phyloP scores from a whole-genome alignment of 2,113 vertebrate species.

The Engystomops pustulosus region DNA sequence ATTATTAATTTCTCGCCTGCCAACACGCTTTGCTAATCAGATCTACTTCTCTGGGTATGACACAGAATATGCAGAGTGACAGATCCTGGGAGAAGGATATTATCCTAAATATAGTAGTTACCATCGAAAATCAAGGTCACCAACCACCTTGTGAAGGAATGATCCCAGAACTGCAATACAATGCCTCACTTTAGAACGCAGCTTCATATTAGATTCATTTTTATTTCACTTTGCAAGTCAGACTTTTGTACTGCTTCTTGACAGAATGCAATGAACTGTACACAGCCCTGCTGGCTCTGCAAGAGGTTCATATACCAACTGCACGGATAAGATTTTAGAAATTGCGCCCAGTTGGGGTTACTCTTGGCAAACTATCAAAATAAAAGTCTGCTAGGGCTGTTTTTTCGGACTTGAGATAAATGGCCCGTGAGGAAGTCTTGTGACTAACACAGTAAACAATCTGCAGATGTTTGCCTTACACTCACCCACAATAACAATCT shows the following conservation, averaged over 20 bases:
- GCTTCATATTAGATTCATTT: background rate
- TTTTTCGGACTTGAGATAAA: constrained; percentile 16
- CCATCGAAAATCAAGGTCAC: constrained; percentile 30
- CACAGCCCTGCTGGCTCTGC: constrained; percentile 5
- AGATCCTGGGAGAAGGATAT: constrained; percentile 25
- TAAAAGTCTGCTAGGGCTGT: background rate
- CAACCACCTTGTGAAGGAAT: background rate
- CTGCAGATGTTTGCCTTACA: constrained; percentile 1
- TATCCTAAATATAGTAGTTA: constrained; percentile 31
- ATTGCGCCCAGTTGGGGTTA: constrained; percentile 19
- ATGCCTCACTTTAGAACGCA: background rate
- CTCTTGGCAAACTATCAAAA: constrained; percentile 1
- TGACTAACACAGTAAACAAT: constrained; percentile 21
- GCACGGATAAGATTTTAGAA: constrained; percentile 2
- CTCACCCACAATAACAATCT: background rate
- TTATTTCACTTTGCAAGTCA: constrained; percentile 17
- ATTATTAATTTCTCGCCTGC: constrained; percentile 60
- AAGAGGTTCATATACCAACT: background rate
- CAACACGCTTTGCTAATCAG: constrained; percentile 58
- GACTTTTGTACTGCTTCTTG: constrained; percentile 17
- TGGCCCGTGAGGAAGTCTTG: constrained; percentile 12
- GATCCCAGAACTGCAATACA: background rate
- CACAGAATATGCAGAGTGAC: constrained; percentile 56
- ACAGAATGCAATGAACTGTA: constrained; percentile 8
- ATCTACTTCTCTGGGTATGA: constrained; percentile 47